These are phyloP conservation scores for Lepidothrix coronata DNA, from an alignment of 2,113 vertebrate species.

Conservation along the genomic window DNA sequence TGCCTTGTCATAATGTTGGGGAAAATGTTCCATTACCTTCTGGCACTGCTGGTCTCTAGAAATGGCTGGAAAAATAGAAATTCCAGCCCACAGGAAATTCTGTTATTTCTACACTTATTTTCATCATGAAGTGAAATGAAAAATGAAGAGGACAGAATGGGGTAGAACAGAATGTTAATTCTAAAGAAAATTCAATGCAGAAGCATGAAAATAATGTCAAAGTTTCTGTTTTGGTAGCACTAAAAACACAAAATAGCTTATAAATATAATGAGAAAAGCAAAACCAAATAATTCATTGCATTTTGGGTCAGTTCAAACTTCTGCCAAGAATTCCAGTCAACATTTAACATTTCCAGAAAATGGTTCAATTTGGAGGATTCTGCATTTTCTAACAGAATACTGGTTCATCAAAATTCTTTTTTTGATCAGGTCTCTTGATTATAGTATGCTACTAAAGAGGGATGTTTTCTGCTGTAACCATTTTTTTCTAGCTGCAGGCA, in stretches of 20 bases:
- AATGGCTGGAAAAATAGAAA: background rate
- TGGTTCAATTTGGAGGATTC: conserved; percentile 37
- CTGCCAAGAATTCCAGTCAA: conserved; percentile 42
- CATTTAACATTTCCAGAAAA: conserved; percentile 24
- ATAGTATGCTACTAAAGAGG: conserved; percentile 44
- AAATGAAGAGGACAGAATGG: background rate
- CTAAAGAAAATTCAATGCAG: conserved; percentile 13
- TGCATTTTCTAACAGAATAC: conserved; percentile 38
- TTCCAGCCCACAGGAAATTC: conserved; percentile 8
- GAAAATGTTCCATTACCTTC: background rate
- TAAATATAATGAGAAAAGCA: conserved; percentile 43
- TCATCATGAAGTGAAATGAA: conserved; percentile 29
- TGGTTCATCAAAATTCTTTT: conserved; percentile 37
- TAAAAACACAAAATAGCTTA: conserved; percentile 25
- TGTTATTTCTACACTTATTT: conserved; percentile 35
- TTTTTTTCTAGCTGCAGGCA: conserved; percentile 67
- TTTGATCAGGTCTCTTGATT: conserved; percentile 53
- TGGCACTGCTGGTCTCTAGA: background rate
- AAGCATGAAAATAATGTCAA: conserved; percentile 22
- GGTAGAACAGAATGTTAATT: conserved; percentile 43
- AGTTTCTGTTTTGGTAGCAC: conserved; percentile 7
- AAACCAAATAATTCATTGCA: conserved; percentile 20
- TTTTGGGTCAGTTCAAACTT: conserved; percentile 9
- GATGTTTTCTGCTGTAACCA: conserved; percentile 50
- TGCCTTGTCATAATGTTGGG: background rate